Conservation (phyloP, 1,140 invertebrate genomes). For the Heliconius eleuchia region DNA sequence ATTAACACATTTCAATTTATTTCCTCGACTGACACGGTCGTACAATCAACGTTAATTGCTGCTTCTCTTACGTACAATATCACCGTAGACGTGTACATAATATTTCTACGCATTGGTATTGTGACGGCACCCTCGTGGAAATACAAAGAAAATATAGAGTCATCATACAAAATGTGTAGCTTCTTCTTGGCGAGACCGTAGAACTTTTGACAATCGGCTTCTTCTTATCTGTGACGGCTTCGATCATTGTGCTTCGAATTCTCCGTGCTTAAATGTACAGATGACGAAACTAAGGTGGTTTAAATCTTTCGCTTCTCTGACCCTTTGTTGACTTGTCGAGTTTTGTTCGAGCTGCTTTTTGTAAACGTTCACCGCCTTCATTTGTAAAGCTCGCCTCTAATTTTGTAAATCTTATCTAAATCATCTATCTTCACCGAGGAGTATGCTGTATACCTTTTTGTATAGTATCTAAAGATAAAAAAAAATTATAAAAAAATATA, state of each 20-base stretch:
- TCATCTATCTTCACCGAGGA: slow-evolving; percentile 63
- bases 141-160: slow-evolving; percentile 77
- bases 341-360: slow-evolving; percentile 70
- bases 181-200: slow-evolving; percentile 53
- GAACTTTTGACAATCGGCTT: slow-evolving; percentile 71
- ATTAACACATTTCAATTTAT: slow-evolving; percentile 76
- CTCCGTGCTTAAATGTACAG: slow-evolving; percentile 59
- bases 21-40: slow-evolving; percentile 51
- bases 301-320: slow-evolving; percentile 67
- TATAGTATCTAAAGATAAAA: slow-evolving; percentile 14
- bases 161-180: slow-evolving; percentile 77
- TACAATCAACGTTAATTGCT: slow-evolving; percentile 75
- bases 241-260: slow-evolving; percentile 73
- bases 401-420: slow-evolving; percentile 74
- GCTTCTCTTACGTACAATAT: slow-evolving; percentile 67
- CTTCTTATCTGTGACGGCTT: slow-evolving; percentile 73
- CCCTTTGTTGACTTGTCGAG: slow-evolving; percentile 74
- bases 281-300: slow-evolving; percentile 73
- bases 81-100: slow-evolving; percentile 56
- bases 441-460: slow-evolving; percentile 50
- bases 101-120: slow-evolving; percentile 47
- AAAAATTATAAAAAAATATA: no score
- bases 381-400: slow-evolving; percentile 64
- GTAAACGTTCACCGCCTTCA: slow-evolving; percentile 59
- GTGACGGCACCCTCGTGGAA: slow-evolving; percentile 52